Conservation (phyloP, 2,797 vertebrate species). For the Argentina silus region DNA sequence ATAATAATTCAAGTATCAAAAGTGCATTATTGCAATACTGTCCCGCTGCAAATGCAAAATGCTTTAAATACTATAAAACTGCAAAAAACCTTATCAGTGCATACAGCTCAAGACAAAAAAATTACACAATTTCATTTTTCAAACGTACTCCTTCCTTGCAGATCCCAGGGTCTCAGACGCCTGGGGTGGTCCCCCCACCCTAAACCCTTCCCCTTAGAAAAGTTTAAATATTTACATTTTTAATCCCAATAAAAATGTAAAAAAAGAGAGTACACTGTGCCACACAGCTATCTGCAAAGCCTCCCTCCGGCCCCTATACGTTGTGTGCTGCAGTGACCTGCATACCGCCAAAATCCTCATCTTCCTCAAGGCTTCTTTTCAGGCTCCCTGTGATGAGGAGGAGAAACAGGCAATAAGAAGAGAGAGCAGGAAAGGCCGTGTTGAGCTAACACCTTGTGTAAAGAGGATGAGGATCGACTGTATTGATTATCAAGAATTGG, state of each 20-base stretch:
- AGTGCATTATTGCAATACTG: constrained; percentile 99
- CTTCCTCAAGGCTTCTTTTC: constrained; percentile 93
- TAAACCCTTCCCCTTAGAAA: constrained; percentile 68
- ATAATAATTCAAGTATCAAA: constrained; percentile 96
- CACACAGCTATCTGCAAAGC: constrained; percentile 56
- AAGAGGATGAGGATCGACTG: too few relatives aligned
- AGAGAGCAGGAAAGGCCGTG: neutral
- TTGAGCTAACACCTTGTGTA: too few relatives aligned
- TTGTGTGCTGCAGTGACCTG: constrained; percentile 93
- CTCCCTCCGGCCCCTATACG: constrained; percentile 67
- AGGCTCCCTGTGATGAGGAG: constrained; percentile 82
- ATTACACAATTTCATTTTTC: constrained; percentile 51
- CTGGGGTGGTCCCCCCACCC: constrained; percentile 45
- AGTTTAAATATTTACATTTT: constrained; percentile 83
- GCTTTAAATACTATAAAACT: constrained; percentile 98
- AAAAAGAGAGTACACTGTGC: constrained; percentile 65
- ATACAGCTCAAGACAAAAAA: constrained; percentile 70
- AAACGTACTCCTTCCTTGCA: constrained; percentile 57
- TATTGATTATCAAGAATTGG: too few relatives aligned
- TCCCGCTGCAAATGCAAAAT: constrained; percentile 98
- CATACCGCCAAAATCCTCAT: constrained; percentile 93
- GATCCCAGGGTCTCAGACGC: constrained; percentile 70
- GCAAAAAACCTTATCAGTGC: constrained; percentile 87
- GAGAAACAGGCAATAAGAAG: neutral
- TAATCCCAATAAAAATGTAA: constrained; percentile 84